Percentiles rank a stretch among this genome's conserved stretches.
Conservation (phyloP, 2,888 invertebrate genomes). For the Alviniconcha strummeri region DNA sequence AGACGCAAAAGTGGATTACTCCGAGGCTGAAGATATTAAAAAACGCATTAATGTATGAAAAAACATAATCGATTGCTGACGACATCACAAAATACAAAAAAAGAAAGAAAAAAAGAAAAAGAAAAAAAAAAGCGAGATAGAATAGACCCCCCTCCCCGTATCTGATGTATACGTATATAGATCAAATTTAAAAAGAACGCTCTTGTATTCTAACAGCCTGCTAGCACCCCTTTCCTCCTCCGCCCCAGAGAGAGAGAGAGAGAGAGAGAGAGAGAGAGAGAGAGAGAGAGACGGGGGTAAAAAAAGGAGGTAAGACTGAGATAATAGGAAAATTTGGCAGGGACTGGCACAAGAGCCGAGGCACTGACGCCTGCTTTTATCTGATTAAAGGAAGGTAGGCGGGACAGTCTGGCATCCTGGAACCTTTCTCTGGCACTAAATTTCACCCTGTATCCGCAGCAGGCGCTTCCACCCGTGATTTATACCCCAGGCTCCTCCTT, state of each 20-base stretch:
- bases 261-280: background rate
- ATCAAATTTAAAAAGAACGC: too few species aligned
- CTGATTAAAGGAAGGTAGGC: constrained; percentile 34
- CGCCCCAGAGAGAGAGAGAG: background rate
- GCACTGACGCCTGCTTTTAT: constrained; percentile 33
- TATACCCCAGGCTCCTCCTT: constrained; percentile 14
- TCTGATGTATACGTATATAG: too few species aligned
- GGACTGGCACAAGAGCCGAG: background rate
- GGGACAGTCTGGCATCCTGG: constrained; percentile 31
- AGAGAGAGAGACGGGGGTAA: background rate
- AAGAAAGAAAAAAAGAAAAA: too few species aligned
- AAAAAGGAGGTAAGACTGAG: constrained; percentile 6
- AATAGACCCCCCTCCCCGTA: too few species aligned
- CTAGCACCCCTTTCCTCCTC: too few species aligned
- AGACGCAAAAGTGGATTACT: too few species aligned
- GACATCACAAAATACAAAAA: too few species aligned
- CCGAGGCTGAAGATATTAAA: too few species aligned
- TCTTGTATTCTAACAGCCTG: too few species aligned
- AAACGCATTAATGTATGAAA: too few species aligned
- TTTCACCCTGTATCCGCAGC: constrained; percentile 39
- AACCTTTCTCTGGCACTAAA: constrained; percentile 37
- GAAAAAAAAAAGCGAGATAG: too few species aligned
- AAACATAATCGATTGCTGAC: too few species aligned
- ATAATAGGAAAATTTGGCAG: background rate
- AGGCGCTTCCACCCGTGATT: constrained; percentile 31